phyloP scores from a whole-genome alignment of 2,888 invertebrate genomes.

The Rhimphoctona megacephalus region DNA sequence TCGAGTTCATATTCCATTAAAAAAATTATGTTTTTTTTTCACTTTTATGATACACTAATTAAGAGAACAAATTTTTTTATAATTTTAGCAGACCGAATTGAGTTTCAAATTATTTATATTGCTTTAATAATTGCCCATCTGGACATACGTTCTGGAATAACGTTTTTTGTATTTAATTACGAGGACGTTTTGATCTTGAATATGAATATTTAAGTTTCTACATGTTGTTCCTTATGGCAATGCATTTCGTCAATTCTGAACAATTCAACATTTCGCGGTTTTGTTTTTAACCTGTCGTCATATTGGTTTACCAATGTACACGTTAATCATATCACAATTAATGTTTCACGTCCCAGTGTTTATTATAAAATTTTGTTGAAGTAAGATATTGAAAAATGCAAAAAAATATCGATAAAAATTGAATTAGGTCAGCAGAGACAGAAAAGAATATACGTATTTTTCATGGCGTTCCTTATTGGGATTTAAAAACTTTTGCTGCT shows the following conservation, averaged over 20 bases:
- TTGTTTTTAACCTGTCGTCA: constrained; percentile 51
- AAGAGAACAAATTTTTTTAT: not conserved
- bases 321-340: constrained; percentile 73
- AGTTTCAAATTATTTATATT: not conserved
- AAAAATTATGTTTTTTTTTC: not conserved
- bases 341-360: constrained; percentile 60
- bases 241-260: constrained; percentile 69
- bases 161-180: not conserved
- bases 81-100: not conserved
- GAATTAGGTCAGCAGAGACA: not conserved
- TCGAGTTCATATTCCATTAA: not conserved
- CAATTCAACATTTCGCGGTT: constrained; percentile 67
- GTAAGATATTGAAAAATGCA: constrained; percentile 21
- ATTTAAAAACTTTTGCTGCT: not conserved
- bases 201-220: constrained; percentile 39
- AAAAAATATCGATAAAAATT: constrained; percentile 52
- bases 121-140: not conserved
- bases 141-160: not conserved
- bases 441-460: not conserved
- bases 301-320: constrained; percentile 61
- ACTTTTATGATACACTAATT: not conserved
- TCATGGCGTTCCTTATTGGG: not conserved
- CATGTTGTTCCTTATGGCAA: constrained; percentile 37
- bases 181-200: constrained; percentile 13
- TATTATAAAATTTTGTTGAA: constrained; percentile 40